Evolutionary conservation across 2,797 vertebrate species (phyloP).

Genomic region (Oreonectes daqikongensis): DNA sequence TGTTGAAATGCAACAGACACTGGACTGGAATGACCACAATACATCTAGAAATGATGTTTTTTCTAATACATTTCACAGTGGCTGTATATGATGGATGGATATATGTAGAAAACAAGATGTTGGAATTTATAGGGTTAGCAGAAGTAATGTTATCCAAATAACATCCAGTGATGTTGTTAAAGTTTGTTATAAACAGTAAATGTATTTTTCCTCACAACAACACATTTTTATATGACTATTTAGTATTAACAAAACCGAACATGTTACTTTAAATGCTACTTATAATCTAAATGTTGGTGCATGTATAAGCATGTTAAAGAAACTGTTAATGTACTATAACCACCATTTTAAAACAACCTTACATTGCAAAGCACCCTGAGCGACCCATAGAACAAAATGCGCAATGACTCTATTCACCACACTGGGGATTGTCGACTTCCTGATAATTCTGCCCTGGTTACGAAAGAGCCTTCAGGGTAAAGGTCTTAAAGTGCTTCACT

Average conservation of each 20-base stretch:
- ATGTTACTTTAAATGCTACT: too few species aligned
- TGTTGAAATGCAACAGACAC: too few species aligned
- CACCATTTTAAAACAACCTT: neutral
- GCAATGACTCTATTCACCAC: neutral
- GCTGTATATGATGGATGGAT: neutral
- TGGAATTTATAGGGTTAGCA: neutral
- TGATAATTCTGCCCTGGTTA: conserved; percentile 8
- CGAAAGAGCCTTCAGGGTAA: conserved; percentile 14
- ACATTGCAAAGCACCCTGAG: neutral
- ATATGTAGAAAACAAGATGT: neutral
- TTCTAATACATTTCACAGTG: too few species aligned
- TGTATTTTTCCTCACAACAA: too few species aligned
- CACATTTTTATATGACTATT: too few species aligned
- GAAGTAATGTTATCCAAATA: too few species aligned
- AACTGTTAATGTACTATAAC: neutral
- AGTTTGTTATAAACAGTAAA: too few species aligned
- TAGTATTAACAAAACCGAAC: too few species aligned
- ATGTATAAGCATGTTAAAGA: neutral
- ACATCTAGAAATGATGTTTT: too few species aligned
- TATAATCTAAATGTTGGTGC: too few species aligned
- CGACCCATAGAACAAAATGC: conserved; percentile 1
- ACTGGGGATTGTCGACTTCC: neutral
- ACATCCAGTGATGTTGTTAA: neutral
- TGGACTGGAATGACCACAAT: too few species aligned
- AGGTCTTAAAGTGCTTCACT: conserved; percentile 19